Evolutionary conservation across 2,888 invertebrate genomes (phyloP), one percentile per base, ranked within the genome.

Genomic region (Apamea sordens): DNA sequence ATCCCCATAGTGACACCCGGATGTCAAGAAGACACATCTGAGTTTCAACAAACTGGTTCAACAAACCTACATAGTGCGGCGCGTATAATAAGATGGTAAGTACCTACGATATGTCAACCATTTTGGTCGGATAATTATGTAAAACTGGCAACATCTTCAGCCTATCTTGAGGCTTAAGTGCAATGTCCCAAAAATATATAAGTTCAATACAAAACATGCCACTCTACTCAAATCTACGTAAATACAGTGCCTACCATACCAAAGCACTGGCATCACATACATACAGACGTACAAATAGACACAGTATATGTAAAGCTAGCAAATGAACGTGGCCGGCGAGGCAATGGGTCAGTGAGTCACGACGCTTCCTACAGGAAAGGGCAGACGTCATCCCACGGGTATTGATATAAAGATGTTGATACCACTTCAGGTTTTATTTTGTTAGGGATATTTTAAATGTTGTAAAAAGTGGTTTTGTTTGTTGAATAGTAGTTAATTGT

Each of bases 341-440:
- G 92, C 94, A 95, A 91, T 96, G 93, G 96, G 96, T 95, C 94
- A 96, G 92, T 95, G 92, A 94, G 95, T 89, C 95, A 92, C 90
- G 86, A 92, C 92, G 95, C 93, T 94, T 94, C 95, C 95, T 95
- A 89, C 93, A 93, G 95, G 95, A 96, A 95, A 95, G 94, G 95
- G 93, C 94, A 93, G 85, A 82, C 90, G 91, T 89, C 90, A 90
- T 88, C 89, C 88, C 87, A 87, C 85, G 76, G 73, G 65, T 73
- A 79, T 86, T 18, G 80, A 68, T 73, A 86, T 80, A 79, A 91
- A 91, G 91, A 74, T 88, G 90, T 53, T 90, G 88, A 79, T 84
- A 92, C 91, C 79, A 64, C 68, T 70, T 41, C 74, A 28, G 56
- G 41, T 47, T 76, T 68, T 50, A 15, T 77, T 59, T 47, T 44